phyloP scores from a whole-genome alignment of 2,888 invertebrate species.

The Trichopoda pennipes region DNA sequence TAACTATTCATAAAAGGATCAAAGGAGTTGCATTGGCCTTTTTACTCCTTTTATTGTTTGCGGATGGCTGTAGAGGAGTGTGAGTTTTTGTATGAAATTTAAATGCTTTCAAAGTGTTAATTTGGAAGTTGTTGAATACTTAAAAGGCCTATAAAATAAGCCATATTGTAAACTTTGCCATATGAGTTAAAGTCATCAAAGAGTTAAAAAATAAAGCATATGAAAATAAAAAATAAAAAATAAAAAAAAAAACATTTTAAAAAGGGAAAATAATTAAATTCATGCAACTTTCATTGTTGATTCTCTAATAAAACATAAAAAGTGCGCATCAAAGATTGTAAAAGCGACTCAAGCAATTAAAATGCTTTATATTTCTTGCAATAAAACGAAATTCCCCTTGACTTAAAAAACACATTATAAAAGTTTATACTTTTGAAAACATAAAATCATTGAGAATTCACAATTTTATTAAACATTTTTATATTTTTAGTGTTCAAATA shows the following conservation, averaged over 20 bases:
- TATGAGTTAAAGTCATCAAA: constrained; percentile 43
- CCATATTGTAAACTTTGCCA: background rate
- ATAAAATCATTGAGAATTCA: constrained; percentile 28
- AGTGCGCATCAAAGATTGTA: constrained; percentile 19
- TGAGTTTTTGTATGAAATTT: constrained; percentile 26
- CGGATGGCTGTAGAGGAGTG: background rate
- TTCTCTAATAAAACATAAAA: constrained; percentile 12
- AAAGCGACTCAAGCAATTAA: constrained; percentile 12
- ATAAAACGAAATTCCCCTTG: constrained; percentile 36
- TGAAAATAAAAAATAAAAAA: background rate
- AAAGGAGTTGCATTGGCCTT: constrained; percentile 60
- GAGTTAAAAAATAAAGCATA: constrained; percentile 14
- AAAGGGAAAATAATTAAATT: constrained; percentile 26
- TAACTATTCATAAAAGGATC: constrained; percentile 65
- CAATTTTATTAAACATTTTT: constrained; percentile 23
- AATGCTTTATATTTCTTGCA: constrained; percentile 5
- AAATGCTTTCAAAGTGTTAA: constrained; percentile 67
- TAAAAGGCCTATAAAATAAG: constrained; percentile 43
- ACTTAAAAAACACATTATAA: background rate
- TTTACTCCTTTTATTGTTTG: constrained; percentile 16
- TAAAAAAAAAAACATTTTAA: constrained; percentile 4
- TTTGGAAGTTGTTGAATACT: constrained; percentile 62
- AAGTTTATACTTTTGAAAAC: background rate
- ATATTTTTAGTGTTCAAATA: constrained; percentile 1
- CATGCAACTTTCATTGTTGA: background rate